These are phyloP conservation scores for Rattus rattus DNA, from an alignment of 2,113 vertebrate genomes.

Conservation along the genomic window DNA sequence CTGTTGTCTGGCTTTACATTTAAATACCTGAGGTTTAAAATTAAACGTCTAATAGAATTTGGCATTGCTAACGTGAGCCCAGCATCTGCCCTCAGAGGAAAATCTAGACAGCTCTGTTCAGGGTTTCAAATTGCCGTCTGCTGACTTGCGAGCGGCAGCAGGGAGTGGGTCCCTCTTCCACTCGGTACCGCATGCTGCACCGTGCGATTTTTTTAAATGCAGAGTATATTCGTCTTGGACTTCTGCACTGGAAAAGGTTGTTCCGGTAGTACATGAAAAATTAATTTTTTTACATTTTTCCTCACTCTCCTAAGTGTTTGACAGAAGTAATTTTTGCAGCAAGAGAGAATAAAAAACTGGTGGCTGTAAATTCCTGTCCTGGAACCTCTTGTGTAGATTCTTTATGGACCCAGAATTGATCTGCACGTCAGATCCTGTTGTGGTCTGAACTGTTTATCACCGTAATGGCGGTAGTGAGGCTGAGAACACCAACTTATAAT, in stretches of 20 bases:
- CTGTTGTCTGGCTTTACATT: slow-evolving; percentile 85
- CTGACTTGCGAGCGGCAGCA: slow-evolving; percentile 42
- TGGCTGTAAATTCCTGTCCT: slow-evolving; percentile 86
- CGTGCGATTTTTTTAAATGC: slow-evolving; percentile 83
- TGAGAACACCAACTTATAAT: slow-evolving; percentile 85
- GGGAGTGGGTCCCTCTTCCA: slow-evolving; percentile 68
- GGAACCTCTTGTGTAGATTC: slow-evolving; percentile 87
- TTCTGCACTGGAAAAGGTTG: slow-evolving; percentile 74
- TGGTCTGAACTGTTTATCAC: slow-evolving; percentile 91
- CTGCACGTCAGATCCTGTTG: slow-evolving; percentile 88
- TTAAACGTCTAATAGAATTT: slow-evolving; percentile 89
- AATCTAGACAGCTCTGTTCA: slow-evolving; percentile 82
- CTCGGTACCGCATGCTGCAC: slow-evolving; percentile 74
- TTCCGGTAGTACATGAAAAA: slow-evolving; percentile 85
- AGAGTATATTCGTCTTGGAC: slow-evolving; percentile 82
- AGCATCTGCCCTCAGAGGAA: slow-evolving; percentile 84
- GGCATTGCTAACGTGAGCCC: slow-evolving; percentile 84
- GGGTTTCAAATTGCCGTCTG: slow-evolving; percentile 83
- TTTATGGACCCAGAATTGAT: slow-evolving; percentile 92
- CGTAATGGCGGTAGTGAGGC: slow-evolving; percentile 86
- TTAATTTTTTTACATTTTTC: slow-evolving; percentile 85
- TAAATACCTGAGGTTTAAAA: slow-evolving; percentile 89
- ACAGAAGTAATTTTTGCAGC: slow-evolving; percentile 91
- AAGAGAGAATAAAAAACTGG: slow-evolving; percentile 87
- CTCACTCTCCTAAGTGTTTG: slow-evolving; percentile 86